A percentile compares a stretch with the other conserved stretches of the same genome.
phyloP scores from a whole-genome alignment of 1,140 invertebrate genomes.

The silkworm (Bombyx mori) region DNA sequence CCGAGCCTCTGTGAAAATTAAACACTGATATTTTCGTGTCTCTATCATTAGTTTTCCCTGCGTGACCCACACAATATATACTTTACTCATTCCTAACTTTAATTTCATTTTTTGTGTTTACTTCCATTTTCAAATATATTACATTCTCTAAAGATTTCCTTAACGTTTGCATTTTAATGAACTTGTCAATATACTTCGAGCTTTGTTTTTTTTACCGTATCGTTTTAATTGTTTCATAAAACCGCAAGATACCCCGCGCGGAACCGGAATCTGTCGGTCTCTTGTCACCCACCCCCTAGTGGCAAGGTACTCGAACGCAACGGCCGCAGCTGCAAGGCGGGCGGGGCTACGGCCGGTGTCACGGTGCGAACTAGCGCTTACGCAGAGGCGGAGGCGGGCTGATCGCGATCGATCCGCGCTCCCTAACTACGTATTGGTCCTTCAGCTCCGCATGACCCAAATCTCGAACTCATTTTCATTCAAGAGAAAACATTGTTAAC shows the following conservation, averaged over 20 bases:
- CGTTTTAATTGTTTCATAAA: too few relatives aligned
- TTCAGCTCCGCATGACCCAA: conserved; percentile 9
- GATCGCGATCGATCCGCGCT: conserved; percentile 25
- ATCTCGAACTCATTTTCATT: conserved; percentile 19
- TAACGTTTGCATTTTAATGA: too few relatives aligned
- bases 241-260: background rate
- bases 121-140: too few relatives aligned
- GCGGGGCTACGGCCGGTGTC: conserved; percentile 8
- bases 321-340: conserved; percentile 5
- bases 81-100: too few relatives aligned
- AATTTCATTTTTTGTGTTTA: too few relatives aligned
- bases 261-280: background rate
- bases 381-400: conserved; percentile 18
- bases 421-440: conserved; percentile 16
- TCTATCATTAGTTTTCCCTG: too few relatives aligned
- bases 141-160: too few relatives aligned
- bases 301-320: background rate
- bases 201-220: too few relatives aligned
- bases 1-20: too few relatives aligned
- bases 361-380: conserved; percentile 14
- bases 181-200: conserved; percentile 3
- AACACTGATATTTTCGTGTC: too few relatives aligned
- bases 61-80: too few relatives aligned
- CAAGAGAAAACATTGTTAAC: conserved; percentile 20
- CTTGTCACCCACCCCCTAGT: background rate